Evolutionary conservation across 2,888 invertebrate species (phyloP), one percentile per base, ranked within the genome.

Genomic region (Macrophya alboannulata): DNA sequence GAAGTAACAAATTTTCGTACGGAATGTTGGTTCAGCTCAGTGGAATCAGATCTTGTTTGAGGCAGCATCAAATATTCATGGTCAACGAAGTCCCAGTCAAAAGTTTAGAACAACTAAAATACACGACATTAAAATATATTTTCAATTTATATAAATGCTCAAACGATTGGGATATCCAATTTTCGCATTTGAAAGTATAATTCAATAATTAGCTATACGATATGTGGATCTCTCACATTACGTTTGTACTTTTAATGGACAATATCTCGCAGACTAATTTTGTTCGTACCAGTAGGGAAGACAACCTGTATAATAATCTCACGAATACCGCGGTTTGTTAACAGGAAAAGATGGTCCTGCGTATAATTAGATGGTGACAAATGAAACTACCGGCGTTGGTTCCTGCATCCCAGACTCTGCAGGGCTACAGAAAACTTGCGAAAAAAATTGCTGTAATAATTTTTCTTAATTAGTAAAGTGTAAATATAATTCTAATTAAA

Each of bases 401-500:
- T 55, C 2, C 55, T n/a, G 55, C 55, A 55, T n/a, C 55, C 55
- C n/a, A n/a, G 17, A 55, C 55, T 55, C n/a, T n/a, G 55, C 31
- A 31, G 3, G 55, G 55, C 55, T 55, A 55, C n/a, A 4, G 51
- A 51, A 51, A 51, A 15, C 51, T 17, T 55, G 55, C 8, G 17
- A 31, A 55, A 55, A 55, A 55, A 55, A 55, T 55, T 6, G 55
- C n/a, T n/a, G n/a, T 55, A n/a, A 55, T 55, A n/a, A 55, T 55
- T 55, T n/a, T 55, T 55, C 55, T 55, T 55, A 55, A 55, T 55
- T 55, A 55, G 55, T 8, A 55, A 55, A n/a, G 55, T 55, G 55
- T 55, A 55, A 55, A 55, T 55, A n/a, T n/a, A 55, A 55, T 55
- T 55, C 55, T n/a, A 55, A 55, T 55, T 55, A 55, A 55, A 55